Evolutionary conservation across 2,888 invertebrate species (phyloP), one percentile per base, ranked within the genome.

Genomic region (Monopis laevigella): DNA sequence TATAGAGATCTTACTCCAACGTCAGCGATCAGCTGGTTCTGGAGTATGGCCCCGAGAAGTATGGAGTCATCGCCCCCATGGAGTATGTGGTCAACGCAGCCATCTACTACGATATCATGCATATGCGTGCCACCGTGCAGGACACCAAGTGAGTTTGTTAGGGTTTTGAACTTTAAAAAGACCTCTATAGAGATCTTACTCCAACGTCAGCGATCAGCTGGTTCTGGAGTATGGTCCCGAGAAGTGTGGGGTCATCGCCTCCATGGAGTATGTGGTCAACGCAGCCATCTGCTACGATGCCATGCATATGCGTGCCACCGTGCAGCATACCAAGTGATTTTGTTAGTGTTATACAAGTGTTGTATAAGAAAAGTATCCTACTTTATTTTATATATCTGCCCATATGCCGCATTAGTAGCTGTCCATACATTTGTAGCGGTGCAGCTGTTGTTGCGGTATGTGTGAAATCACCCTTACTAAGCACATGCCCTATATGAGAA

Each of bases 271-370:
- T 77, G 93, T 98, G 48, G 93, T 96, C 48, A 95, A 96, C 67
- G 93, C 96, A 17, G 96, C 97, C 58, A 96, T 99, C 59, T 99
- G 96, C 82, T 93, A 93, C 72, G 98, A 98, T 73, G 96, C 98
- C 58, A 94, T 94, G 46, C 95, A 94, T 69, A 94, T 96, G 93
- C 75, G 82, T 57, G 80, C 81, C 2, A 68, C 67, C 40, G 72
- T 77, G 0, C 74, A 78, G 48, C 69, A 74, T 16, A 74, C 68
- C 59, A 78, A 78, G 78, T 78, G 48, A 43, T 69, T 61, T 45
- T n/a, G n/a, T n/a, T n/a, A n/a, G n/a, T n/a, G n/a, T n/a, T n/a
- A n/a, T n/a, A n/a, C n/a, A n/a, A n/a, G n/a, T n/a, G n/a, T n/a
- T n/a, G n/a, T n/a, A n/a, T n/a, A n/a, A n/a, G n/a, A n/a, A n/a